Evolutionary conservation across 2,888 invertebrate species (phyloP).

Genomic region (Apamea crenata): DNA sequence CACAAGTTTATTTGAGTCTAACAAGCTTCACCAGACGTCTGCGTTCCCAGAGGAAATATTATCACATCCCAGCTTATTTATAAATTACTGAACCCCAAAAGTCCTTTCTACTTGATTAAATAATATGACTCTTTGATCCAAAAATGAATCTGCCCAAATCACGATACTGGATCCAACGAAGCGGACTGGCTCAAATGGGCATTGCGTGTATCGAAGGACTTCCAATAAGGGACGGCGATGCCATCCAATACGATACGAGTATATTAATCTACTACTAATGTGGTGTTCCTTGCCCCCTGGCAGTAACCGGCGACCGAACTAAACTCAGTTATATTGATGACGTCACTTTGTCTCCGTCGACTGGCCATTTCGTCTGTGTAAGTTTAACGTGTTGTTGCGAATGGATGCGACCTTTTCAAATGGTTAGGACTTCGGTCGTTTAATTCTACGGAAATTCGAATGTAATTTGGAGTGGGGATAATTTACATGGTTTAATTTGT

Average conservation of each 20-base stretch:
- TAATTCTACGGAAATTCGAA: constrained; percentile 78
- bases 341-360: constrained; percentile 85
- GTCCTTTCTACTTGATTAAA: constrained; percentile 67
- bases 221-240: constrained; percentile 77
- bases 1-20: constrained; percentile 20
- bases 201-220: constrained; percentile 85
- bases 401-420: constrained; percentile 76
- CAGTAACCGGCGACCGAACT: constrained; percentile 71
- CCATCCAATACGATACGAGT: constrained; percentile 76
- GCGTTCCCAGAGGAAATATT: constrained; percentile 45
- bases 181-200: constrained; percentile 80
- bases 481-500: constrained; percentile 69
- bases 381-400: constrained; percentile 79
- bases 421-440: constrained; percentile 74
- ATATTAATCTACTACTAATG: constrained; percentile 88
- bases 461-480: constrained; percentile 73
- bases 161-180: constrained; percentile 72
- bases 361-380: constrained; percentile 80
- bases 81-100: constrained; percentile 66
- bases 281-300: constrained; percentile 80
- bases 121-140: constrained; percentile 69
- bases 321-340: constrained; percentile 84
- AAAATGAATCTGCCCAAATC: constrained; percentile 70
- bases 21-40: constrained; percentile 15
- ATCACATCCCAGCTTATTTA: constrained; percentile 58